Percentiles rank a stretch among this genome's conserved stretches.
Evolutionary conservation across 2,113 vertebrate genomes (phyloP).

Genomic region (Colistium nudipinnis): DNA sequence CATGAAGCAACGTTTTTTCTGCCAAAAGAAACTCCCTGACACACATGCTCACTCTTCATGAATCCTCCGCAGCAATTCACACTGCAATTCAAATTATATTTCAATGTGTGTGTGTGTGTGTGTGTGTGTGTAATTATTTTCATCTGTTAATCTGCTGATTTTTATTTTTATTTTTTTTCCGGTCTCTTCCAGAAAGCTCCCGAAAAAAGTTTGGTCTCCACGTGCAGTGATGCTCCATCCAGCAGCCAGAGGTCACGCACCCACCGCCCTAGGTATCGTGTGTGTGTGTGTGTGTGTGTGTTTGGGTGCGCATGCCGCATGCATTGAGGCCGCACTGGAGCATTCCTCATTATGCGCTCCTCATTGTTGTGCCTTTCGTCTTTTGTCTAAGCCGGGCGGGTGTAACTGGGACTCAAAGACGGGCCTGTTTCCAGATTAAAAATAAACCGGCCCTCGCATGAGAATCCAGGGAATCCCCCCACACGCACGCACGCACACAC

Average conservation of each 20-base stretch:
- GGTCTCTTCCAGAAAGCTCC: too few relatives aligned
- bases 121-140: too few relatives aligned
- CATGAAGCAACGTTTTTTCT: too few relatives aligned
- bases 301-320: constrained; percentile 19
- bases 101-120: too few relatives aligned
- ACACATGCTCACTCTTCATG: too few relatives aligned
- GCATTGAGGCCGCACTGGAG: constrained; percentile 16
- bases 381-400: constrained; percentile 55
- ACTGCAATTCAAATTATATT: too few relatives aligned
- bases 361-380: constrained; percentile 40
- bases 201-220: too few relatives aligned
- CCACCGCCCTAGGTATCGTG: not conserved
- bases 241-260: not conserved
- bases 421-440: constrained; percentile 66
- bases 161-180: too few relatives aligned
- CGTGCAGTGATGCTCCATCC: too few relatives aligned
- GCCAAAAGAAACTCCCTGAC: too few relatives aligned
- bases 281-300: constrained; percentile 17
- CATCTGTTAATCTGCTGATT: too few relatives aligned
- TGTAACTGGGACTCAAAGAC: constrained; percentile 40
- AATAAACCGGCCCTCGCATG: constrained; percentile 72
- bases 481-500: not conserved
- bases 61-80: too few relatives aligned
- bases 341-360: constrained; percentile 36
- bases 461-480: constrained; percentile 53